Evolutionary conservation across 2,113 vertebrate genomes (phyloP).

Genomic region (Pedionomus torquatus): DNA sequence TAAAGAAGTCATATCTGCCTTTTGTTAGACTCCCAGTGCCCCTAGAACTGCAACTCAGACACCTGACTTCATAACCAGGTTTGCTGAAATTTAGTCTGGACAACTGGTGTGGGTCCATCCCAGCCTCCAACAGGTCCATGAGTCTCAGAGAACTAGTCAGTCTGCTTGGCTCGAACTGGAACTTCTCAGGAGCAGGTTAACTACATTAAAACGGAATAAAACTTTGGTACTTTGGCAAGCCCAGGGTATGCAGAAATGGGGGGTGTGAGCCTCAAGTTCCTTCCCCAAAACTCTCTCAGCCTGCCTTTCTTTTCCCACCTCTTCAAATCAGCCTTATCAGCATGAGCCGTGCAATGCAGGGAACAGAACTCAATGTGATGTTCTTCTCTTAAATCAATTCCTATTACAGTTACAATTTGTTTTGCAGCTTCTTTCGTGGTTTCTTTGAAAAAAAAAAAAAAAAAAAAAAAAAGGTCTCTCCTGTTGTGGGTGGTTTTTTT

Average conservation of each 20-base stretch:
- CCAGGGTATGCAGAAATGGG: background rate
- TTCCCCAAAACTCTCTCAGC: background rate
- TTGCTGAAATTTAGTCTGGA: background rate
- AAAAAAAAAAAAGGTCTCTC: background rate
- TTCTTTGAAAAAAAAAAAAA: constrained; percentile 27
- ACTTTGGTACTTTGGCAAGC: background rate
- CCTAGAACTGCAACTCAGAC: background rate
- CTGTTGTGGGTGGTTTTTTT: constrained; percentile 73
- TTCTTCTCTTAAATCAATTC: constrained; percentile 34
- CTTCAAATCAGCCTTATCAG: background rate
- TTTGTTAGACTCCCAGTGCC: background rate
- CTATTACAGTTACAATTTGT: constrained; percentile 49
- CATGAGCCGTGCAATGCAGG: background rate
- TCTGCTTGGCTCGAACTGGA: background rate
- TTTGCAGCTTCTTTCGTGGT: constrained; percentile 29
- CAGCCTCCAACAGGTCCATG: background rate
- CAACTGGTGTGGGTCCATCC: background rate
- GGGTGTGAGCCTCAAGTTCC: background rate
- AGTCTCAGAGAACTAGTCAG: background rate
- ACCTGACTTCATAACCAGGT: background rate
- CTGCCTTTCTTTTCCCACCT: background rate
- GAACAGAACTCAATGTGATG: background rate
- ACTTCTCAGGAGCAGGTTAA: background rate
- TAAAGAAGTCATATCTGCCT: background rate
- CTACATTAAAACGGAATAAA: background rate